Conservation (phyloP, 2,888 invertebrate species). For the Drosophila merina region DNA sequence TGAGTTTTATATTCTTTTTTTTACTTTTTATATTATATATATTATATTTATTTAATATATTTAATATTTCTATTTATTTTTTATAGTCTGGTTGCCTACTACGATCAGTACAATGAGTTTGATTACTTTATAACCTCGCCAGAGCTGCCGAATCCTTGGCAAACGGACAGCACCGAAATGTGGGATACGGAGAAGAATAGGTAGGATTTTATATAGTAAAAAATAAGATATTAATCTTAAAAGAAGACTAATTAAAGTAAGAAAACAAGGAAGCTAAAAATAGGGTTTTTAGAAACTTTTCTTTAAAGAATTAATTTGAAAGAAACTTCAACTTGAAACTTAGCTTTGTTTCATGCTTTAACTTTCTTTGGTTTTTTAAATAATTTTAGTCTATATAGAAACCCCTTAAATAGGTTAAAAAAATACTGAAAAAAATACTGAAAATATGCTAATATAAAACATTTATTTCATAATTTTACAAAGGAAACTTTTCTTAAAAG, state of each 20-base stretch:
- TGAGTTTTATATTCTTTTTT: slow-evolving; percentile 86
- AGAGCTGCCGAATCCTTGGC: slow-evolving; percentile 98
- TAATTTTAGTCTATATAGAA: no score
- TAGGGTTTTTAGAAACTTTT: no score
- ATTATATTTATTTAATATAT: not conserved
- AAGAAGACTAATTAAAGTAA: not conserved
- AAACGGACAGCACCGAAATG: slow-evolving; percentile 96
- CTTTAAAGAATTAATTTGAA: no score
- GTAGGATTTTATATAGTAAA: slow-evolving; percentile 83
- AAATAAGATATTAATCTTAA: not conserved
- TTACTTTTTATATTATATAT: not conserved
- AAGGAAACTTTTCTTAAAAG: no score
- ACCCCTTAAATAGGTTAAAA: no score
- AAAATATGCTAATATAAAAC: no score
- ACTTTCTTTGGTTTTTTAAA: no score
- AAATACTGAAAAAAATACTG: no score
- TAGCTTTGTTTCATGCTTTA: no score
- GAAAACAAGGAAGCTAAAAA: no score
- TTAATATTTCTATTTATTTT: not conserved
- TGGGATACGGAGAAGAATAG: slow-evolving; percentile 98
- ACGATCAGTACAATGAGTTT: slow-evolving; percentile 98
- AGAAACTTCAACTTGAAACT: no score
- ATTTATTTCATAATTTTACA: no score
- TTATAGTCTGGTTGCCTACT: slow-evolving; percentile 92
- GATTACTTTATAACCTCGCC: slow-evolving; percentile 97